phyloP scores from a whole-genome alignment of 2,888 invertebrate species.

The Agriopis aurantiaria region DNA sequence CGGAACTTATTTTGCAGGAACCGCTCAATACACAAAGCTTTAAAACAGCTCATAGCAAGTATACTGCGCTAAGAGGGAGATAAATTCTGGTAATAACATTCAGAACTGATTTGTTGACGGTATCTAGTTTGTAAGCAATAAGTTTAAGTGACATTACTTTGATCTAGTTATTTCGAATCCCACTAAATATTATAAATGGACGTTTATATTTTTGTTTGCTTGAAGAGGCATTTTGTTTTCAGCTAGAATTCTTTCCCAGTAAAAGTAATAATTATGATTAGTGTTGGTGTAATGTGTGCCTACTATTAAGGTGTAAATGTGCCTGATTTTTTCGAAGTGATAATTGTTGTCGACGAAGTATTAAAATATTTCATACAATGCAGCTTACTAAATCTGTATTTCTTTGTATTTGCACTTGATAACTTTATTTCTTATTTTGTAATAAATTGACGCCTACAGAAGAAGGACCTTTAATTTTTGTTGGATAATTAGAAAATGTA shows the following conservation, averaged over 20 bases:
- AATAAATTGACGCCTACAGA: slow-evolving; percentile 1
- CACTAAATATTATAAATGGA: slow-evolving; percentile 50
- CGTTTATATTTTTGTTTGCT: slow-evolving; percentile 53
- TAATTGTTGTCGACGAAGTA: slow-evolving; percentile 21
- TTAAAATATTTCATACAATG: slow-evolving; percentile 20
- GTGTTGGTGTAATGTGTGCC: slow-evolving; percentile 37
- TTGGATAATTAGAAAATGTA: background rate
- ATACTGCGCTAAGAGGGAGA: slow-evolving; percentile 51
- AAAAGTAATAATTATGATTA: slow-evolving; percentile 20
- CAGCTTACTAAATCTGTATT: slow-evolving; percentile 19
- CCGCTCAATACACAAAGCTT: slow-evolving; percentile 19
- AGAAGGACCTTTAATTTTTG: slow-evolving; percentile 25
- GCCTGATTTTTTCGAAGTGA: slow-evolving; percentile 32
- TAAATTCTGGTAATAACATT: slow-evolving; percentile 59
- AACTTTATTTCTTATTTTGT: slow-evolving; percentile 11
- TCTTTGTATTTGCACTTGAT: slow-evolving; percentile 11
- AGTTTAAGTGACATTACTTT: slow-evolving; percentile 67
- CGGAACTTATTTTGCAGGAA: background rate
- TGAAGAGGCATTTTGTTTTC: slow-evolving; percentile 54
- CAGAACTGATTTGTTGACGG: slow-evolving; percentile 76
- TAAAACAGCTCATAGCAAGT: slow-evolving; percentile 52
- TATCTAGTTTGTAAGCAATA: slow-evolving; percentile 75
- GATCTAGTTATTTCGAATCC: slow-evolving; percentile 59
- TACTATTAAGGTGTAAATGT: slow-evolving; percentile 38
- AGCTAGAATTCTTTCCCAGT: slow-evolving; percentile 23